Conservation (phyloP, 2,888 invertebrate genomes). For the Geophilus truncorum region DNA sequence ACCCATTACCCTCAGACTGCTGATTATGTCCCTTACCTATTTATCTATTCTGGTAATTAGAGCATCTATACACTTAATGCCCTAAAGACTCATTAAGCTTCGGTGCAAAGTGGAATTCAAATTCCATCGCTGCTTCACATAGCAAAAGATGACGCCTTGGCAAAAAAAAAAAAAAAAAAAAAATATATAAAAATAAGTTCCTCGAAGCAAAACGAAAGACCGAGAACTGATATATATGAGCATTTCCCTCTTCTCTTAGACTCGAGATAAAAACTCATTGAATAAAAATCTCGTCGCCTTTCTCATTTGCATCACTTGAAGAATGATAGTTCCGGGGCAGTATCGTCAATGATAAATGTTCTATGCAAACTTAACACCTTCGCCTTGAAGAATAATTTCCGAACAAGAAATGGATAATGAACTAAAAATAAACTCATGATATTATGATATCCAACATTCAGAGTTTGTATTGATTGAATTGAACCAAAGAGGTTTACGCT, state of each 20-base stretch:
- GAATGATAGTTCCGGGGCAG: not conserved
- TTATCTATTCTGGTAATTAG: conserved; percentile 1
- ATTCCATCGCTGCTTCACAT: not conserved
- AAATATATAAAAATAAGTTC: not conserved
- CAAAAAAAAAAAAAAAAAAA: not conserved
- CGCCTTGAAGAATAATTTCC: no score
- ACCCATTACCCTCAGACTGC: not conserved
- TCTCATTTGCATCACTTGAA: not conserved
- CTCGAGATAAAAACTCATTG: not conserved
- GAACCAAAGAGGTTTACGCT: no score
- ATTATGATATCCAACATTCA: no score
- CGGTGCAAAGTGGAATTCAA: not conserved
- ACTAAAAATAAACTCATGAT: no score
- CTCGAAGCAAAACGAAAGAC: not conserved
- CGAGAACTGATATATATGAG: not conserved
- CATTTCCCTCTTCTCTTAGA: not conserved
- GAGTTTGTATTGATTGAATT: no score
- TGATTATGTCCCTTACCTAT: not conserved
- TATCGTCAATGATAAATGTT: not conserved
- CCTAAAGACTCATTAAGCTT: not conserved
- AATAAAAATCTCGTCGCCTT: conserved; percentile 2
- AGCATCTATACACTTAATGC: not conserved
- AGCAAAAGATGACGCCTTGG: not conserved
- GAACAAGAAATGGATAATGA: no score
- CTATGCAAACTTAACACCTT: not conserved